Evolutionary conservation across 2,888 invertebrate genomes (phyloP).

Genomic region (Ypsolopha sequella): DNA sequence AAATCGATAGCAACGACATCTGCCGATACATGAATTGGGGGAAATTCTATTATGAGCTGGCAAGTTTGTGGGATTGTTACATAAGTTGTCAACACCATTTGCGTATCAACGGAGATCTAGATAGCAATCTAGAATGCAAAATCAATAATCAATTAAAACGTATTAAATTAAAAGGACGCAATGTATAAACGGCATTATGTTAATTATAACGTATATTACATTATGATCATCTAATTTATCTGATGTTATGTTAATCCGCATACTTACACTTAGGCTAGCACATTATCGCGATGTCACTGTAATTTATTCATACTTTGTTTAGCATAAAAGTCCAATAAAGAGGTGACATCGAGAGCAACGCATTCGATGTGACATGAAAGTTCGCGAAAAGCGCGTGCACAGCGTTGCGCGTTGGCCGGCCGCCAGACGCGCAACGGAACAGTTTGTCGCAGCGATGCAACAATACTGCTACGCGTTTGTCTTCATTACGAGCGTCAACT

Average conservation of each 20-base stretch:
- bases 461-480: constrained; percentile 28
- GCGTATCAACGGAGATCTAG: too few species aligned
- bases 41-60: neutral
- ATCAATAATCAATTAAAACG: too few species aligned
- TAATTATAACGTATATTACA: neutral
- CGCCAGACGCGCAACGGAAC: neutral
- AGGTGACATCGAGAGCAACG: neutral
- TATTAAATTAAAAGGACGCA: too few species aligned
- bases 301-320: constrained; percentile 2
- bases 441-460: constrained; percentile 17
- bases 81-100: too few species aligned
- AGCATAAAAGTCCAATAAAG: constrained; percentile 1
- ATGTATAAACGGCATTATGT: too few species aligned
- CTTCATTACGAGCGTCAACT: constrained; percentile 29
- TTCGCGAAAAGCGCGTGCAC: neutral
- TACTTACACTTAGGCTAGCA: too few species aligned
- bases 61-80: too few species aligned
- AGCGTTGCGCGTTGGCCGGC: neutral
- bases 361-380: neutral
- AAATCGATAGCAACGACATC: constrained; percentile 39
- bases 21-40: constrained; percentile 21
- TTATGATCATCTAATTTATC: neutral
- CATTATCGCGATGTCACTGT: neutral
- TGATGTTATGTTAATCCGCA: too few species aligned
- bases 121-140: too few species aligned